Evolutionary conservation across 2,797 vertebrate genomes (phyloP).

Genomic region (Podargus strigoides): DNA sequence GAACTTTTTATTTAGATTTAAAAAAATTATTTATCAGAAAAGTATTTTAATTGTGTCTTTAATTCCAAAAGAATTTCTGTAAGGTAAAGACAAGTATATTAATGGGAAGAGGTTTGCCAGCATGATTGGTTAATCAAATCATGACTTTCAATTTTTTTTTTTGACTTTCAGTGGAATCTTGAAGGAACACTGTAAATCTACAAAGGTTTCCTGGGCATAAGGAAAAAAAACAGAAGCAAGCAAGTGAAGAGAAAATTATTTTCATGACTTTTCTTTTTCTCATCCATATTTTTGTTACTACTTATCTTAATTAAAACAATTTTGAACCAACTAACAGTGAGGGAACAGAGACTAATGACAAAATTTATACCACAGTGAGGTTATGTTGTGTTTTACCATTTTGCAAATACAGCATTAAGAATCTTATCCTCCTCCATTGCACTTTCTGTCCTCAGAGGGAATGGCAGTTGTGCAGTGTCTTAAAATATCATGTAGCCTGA

Average conservation of each 20-base stretch:
- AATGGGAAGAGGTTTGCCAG: background rate
- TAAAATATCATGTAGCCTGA: background rate
- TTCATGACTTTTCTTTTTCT: background rate
- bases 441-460: background rate
- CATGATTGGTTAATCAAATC: background rate
- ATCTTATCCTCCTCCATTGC: background rate
- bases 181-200: background rate
- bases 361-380: background rate
- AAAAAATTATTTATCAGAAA: background rate
- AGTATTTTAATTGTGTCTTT: background rate
- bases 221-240: background rate
- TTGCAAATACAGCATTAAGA: background rate
- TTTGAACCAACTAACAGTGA: background rate
- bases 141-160: background rate
- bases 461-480: background rate
- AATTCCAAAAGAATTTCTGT: background rate
- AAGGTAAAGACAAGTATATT: background rate
- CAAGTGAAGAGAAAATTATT: background rate
- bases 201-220: background rate
- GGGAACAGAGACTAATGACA: background rate
- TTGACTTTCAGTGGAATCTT: background rate
- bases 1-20: background rate
- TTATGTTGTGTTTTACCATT: background rate
- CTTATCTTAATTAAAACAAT: background rate
- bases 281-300: background rate